Percentiles rank a stretch among this genome's conserved stretches.
Evolutionary conservation across 2,113 vertebrate genomes (phyloP).

Genomic region (Malurus cyaneus): DNA sequence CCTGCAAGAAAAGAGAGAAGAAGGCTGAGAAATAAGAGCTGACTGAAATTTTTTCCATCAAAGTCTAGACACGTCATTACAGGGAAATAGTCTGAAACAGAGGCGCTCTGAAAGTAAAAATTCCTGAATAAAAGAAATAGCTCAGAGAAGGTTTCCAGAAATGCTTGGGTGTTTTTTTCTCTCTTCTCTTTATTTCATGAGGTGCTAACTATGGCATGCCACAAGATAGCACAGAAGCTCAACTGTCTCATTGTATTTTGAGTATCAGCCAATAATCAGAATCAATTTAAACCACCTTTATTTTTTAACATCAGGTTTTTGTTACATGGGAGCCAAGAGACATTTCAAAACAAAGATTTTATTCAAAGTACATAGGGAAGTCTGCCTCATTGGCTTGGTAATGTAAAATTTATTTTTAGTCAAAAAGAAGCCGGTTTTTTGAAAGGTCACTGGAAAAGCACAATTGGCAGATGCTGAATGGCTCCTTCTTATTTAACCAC

Average conservation of each 20-base stretch:
- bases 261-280: background rate
- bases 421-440: background rate
- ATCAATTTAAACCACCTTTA: background rate
- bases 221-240: background rate
- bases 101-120: background rate
- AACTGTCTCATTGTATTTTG: background rate
- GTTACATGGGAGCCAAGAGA: background rate
- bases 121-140: background rate
- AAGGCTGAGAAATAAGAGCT: background rate
- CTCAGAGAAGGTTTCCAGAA: background rate
- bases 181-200: background rate
- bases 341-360: background rate
- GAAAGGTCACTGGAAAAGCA: conserved; percentile 2
- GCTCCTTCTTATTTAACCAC: background rate
- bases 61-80: background rate
- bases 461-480: conserved; percentile 6
- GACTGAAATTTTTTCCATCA: background rate
- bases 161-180: background rate
- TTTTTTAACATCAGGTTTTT: background rate
- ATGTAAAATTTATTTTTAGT: background rate
- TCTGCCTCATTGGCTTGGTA: background rate
- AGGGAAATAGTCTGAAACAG: background rate
- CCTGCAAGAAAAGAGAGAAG: background rate
- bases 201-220: background rate
- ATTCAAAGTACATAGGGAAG: background rate